Base-by-base conservation (phyloP, 2,113 vertebrate genomes). In the Stigmatopora nigra region DNA sequence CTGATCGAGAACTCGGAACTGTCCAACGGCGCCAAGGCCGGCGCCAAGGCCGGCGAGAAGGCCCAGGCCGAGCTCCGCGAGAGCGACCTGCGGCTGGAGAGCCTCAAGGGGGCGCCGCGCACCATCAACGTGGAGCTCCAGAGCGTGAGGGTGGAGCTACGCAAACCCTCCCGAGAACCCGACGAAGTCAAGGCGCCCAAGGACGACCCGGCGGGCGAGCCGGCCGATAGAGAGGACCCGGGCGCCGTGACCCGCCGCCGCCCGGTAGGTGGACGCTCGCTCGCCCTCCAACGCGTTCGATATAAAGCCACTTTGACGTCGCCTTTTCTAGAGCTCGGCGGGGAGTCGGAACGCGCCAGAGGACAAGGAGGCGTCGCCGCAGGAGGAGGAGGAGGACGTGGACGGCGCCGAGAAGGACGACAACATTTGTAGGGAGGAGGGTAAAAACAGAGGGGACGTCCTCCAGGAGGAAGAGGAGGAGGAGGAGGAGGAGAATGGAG, bases 81-180 rank as follows among this genome's bases (percentile, higher is more conserved):
- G 41, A 61, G 41, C 59, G 45, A 45, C 19, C n/a, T 61, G 59
- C 38, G 20, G 59, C n/a, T 61, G 19, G 41, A 61, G 19, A n/a
- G 19, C 38, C 45, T 61, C 59, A 61, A 61, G 41, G 59, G 44
- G 59, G 59, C 44, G 19, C 41, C 45, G 59, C 59, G 59, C 41
- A 45, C 59, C 38, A 45, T 61, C 59, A 61, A 45, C 19, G 41
- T 61, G 59, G 59, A 61, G 59, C 41, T 61, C 13, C 38, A 61
- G 38, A 44, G 19, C 13, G 59, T 61, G 38, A 5, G 41, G 41
- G 19, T 61, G 59, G 59, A 61, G 59, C 59, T 61, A 41, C 19
- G 59, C 41, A 61, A 61, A 19, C 44, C 38, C 59, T 22, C 44
- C 59, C 59, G 38, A 12, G 41, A 61, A 12, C 41, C 45, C 11